phyloP scores from a whole-genome alignment of 2,113 vertebrate genomes.

The Myxocyprinus asiaticus region DNA sequence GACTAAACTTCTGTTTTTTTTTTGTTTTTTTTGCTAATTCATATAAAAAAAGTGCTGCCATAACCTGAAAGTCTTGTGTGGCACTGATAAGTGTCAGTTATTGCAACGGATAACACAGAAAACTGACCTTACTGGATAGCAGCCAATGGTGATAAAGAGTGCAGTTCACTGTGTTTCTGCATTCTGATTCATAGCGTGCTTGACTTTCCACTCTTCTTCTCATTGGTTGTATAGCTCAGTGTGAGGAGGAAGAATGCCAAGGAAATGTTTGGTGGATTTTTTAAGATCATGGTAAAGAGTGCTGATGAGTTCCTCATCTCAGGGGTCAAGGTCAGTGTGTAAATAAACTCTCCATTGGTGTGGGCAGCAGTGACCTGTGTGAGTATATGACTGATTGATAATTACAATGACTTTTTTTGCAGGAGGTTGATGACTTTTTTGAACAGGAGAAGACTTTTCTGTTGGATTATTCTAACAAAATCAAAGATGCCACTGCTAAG shows the following conservation, averaged over 20 bases:
- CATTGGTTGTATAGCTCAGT: conserved; percentile 77
- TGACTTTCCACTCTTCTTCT: background rate
- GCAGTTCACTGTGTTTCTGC: background rate
- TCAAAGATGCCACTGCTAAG: conserved; percentile 93
- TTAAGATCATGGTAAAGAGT: conserved; percentile 93
- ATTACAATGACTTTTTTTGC: conserved; percentile 25
- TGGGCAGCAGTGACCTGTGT: background rate
- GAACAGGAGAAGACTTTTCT: conserved; percentile 97
- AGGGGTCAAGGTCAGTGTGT: conserved; percentile 84
- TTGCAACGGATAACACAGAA: conserved; percentile 8
- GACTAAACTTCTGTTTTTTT: background rate
- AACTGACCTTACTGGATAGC: background rate
- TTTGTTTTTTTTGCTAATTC: conserved; percentile 18
- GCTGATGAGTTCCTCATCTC: conserved; percentile 96
- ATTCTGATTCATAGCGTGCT: background rate
- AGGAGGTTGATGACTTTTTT: conserved; percentile 98
- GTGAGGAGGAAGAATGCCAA: conserved; percentile 96
- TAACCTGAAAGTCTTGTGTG: conserved; percentile 1
- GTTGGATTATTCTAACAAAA: conserved; percentile 90
- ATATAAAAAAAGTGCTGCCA: background rate
- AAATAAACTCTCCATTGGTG: background rate
- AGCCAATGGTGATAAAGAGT: conserved; percentile 16
- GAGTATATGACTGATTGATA: background rate
- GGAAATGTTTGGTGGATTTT: conserved; percentile 96
- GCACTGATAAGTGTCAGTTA: background rate